Evolutionary conservation across 2,888 invertebrate species (phyloP), one percentile per base, ranked within the genome.

Genomic region (Stenchaetothrips biformis): DNA sequence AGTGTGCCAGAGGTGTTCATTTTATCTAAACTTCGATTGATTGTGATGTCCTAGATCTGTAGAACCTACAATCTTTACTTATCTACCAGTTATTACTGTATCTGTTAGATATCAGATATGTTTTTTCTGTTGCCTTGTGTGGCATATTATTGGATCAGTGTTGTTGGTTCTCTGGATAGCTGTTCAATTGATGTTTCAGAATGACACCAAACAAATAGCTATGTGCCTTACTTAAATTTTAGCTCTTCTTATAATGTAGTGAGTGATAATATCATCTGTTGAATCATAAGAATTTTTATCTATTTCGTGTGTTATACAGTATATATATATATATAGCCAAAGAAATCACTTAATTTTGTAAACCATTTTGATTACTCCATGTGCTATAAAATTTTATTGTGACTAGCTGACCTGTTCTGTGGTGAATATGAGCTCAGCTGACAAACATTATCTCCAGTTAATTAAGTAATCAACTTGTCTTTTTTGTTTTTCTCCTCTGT

Each of bases 311-410:
- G 37, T 37, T 74, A 74, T n/a, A 67, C 18, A 18, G 9, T 67
- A 67, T 21, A 8, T 59, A 59, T 25, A 25, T 11, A 74, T 74
- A 59, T 74, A 25, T 74, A 74, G 67, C 25, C 25, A 74, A 74
- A 74, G 67, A 74, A 21, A 74, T 25, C 67, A 74, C 67, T 8
- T 74, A 74, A 74, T 74, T 74, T 74, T 74, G 67, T 74, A 74
- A 74, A 74, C 21, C n/a, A 8, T 74, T 74, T 25, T 74, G 67
- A 74, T 74, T 25, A 74, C 4, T 21, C 67, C 7, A 21, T 25
- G 11, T 25, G 21, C 67, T 25, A 21, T 74, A 25, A 11, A 25
- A 74, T 11, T 25, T 25, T 2, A 25, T 21, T 74, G 67, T 25
- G 8, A 21, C 25, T 9, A n/a, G 7, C 8, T 74, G 25, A 74